Conservation (phyloP, 2,113 vertebrate species). For the Anthoscopus minutus region DNA sequence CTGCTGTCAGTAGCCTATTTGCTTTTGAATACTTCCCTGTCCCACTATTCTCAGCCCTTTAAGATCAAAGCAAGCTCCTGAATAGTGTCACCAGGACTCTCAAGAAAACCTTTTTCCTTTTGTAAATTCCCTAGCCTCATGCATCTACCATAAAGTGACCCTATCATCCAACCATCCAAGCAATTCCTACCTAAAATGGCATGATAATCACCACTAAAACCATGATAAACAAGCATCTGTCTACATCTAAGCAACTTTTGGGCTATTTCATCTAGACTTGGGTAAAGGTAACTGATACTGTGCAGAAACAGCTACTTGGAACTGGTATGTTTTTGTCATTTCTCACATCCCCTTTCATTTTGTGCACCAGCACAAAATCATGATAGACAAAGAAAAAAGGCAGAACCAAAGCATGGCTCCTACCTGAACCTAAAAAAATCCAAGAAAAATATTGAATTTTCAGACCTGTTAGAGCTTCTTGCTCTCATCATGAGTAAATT, state of each 20-base stretch:
- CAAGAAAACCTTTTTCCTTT: neutral
- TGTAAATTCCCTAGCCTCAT: neutral
- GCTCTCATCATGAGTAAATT: neutral
- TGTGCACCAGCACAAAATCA: neutral
- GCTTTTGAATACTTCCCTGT: neutral
- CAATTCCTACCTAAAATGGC: neutral
- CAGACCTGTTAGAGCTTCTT: neutral
- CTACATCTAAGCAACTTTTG: neutral
- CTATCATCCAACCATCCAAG: neutral
- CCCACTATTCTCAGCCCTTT: fast-evolving
- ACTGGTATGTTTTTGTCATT: neutral
- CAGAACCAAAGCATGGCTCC: neutral
- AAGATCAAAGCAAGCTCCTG: neutral
- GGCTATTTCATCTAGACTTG: neutral
- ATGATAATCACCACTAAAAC: neutral
- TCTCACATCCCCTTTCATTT: neutral
- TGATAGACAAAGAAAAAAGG: neutral
- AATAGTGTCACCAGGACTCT: neutral
- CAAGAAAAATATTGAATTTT: neutral
- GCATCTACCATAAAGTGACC: neutral
- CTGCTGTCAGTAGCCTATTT: neutral
- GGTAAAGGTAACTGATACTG: neutral
- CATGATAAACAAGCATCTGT: neutral
- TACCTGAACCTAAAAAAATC: neutral
- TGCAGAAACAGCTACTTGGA: neutral